A percentile compares a stretch with the other conserved stretches of the same genome.
Evolutionary conservation across 2,113 vertebrate genomes (phyloP).

Genomic region (Guaruba guarouba): DNA sequence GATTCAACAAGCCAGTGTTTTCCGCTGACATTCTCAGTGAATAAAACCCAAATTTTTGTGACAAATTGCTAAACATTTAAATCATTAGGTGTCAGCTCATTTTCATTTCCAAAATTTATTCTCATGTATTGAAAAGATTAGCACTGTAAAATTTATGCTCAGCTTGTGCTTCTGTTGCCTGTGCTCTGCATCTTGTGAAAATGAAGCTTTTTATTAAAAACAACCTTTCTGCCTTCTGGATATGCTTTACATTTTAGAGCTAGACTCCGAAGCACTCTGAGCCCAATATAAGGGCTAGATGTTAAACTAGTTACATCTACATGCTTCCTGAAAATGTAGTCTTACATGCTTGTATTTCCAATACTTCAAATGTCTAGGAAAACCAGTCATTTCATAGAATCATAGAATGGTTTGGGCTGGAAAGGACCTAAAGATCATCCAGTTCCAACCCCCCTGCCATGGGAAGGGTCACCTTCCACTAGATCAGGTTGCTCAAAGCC

Average conservation of each 20-base stretch:
- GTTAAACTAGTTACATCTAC: not conserved
- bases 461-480: not conserved
- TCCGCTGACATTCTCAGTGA: not conserved
- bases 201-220: not conserved
- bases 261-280: not conserved
- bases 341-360: not conserved
- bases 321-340: not conserved
- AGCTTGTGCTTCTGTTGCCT: not conserved
- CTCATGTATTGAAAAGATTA: not conserved
- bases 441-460: not conserved
- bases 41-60: not conserved
- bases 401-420: not conserved
- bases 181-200: not conserved
- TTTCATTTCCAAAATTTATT: conserved; percentile 1
- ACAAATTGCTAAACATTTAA: not conserved
- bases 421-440: not conserved
- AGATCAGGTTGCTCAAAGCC: not conserved
- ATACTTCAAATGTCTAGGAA: not conserved
- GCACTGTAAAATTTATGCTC: not conserved
- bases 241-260: not conserved
- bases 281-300: not conserved
- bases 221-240: not conserved
- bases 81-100: not conserved
- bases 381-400: not conserved
- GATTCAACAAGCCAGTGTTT: not conserved